phyloP scores from a whole-genome alignment of 2,797 vertebrate genomes.

The Pteronotus mesoamericanus region DNA sequence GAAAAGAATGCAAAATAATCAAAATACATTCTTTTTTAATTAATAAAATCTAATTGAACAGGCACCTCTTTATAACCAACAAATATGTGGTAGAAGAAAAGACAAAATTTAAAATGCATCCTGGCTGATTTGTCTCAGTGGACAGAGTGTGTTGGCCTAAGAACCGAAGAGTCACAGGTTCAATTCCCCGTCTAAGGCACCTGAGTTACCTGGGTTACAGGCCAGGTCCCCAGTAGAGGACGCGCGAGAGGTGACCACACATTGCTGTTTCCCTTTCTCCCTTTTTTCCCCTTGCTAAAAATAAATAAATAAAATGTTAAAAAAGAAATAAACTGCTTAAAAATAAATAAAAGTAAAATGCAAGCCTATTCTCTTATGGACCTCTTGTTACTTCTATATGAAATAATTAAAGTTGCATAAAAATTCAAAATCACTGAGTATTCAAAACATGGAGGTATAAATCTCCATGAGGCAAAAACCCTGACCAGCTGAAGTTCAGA shows the following conservation, averaged over 20 bases:
- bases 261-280: too few relatives aligned
- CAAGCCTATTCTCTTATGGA: neutral
- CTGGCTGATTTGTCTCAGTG: too few relatives aligned
- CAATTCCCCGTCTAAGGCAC: too few relatives aligned
- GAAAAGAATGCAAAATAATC: neutral
- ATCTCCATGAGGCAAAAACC: neutral
- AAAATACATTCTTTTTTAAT: neutral
- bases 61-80: neutral
- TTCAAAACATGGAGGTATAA: neutral
- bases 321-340: too few relatives aligned
- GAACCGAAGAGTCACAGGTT: too few relatives aligned
- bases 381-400: neutral
- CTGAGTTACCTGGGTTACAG: too few relatives aligned
- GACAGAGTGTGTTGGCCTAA: too few relatives aligned
- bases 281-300: too few relatives aligned
- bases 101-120: neutral
- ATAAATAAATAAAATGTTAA: too few relatives aligned
- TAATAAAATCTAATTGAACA: neutral
- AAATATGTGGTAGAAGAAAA: neutral
- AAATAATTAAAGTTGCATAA: neutral
- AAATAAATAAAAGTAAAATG: too few relatives aligned
- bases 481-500: neutral
- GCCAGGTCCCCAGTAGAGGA: too few relatives aligned
- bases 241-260: too few relatives aligned
- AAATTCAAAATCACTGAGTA: neutral